Evolutionary conservation across 2,113 vertebrate genomes (phyloP).

Genomic region (Hipposideros armiger): DNA sequence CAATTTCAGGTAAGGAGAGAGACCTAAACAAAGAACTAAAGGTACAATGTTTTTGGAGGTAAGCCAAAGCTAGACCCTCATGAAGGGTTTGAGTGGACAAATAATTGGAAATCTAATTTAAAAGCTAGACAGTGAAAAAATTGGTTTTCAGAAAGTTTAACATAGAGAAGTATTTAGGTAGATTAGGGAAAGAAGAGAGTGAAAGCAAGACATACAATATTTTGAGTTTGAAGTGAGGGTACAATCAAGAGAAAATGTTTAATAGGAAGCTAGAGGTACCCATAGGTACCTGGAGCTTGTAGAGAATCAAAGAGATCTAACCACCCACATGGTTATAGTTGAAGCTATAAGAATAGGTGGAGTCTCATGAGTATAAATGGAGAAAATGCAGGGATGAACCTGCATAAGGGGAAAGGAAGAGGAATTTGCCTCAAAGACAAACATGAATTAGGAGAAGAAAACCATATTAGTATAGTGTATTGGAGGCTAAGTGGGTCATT

Average conservation of each 20-base stretch:
- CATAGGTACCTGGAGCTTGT: neutral
- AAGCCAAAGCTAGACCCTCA: neutral
- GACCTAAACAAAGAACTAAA: conserved; percentile 38
- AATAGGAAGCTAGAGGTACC: neutral
- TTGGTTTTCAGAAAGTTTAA: neutral
- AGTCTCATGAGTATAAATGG: neutral
- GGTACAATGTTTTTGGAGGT: neutral
- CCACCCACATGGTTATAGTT: neutral
- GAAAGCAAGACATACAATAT: neutral
- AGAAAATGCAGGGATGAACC: neutral
- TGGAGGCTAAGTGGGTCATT: neutral
- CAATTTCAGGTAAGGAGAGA: conserved; percentile 14
- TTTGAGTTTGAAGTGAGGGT: neutral
- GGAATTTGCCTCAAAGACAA: neutral
- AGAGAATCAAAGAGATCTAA: neutral
- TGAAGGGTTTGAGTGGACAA: neutral
- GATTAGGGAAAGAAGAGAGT: neutral
- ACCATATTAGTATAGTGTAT: neutral
- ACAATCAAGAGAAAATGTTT: neutral
- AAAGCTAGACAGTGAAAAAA: neutral
- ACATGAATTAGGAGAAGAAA: conserved; percentile 1
- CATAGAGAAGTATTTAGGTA: neutral
- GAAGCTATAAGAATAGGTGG: neutral
- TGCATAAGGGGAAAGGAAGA: neutral
- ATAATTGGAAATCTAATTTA: neutral